Conservation (phyloP, 1,140 invertebrate species). For the Ips typographus region DNA sequence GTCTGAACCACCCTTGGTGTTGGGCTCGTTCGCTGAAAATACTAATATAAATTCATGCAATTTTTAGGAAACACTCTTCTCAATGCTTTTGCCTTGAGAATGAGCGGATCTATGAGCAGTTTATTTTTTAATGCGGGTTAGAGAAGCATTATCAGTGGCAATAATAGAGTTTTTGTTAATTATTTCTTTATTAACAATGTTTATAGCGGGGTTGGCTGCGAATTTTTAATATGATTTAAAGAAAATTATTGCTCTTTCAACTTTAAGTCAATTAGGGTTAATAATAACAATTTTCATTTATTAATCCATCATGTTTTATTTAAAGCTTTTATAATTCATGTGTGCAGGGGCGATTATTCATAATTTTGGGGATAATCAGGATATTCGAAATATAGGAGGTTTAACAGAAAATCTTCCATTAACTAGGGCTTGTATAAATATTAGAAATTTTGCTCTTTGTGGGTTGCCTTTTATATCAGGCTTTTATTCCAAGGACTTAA, state of each 20-base stretch:
- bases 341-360: conserved; percentile 63
- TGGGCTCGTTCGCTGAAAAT: too few relatives aligned
- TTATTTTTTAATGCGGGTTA: conserved; percentile 69
- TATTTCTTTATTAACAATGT: conserved; percentile 59
- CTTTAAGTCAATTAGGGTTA: conserved; percentile 67
- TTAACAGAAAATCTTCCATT: conserved; percentile 53
- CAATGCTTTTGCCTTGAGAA: neutral
- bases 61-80: neutral
- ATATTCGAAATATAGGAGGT: conserved; percentile 61
- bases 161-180: conserved; percentile 50
- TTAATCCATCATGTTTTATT: conserved; percentile 65
- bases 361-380: conserved; percentile 60
- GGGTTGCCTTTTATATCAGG: conserved; percentile 61
- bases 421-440: conserved; percentile 54
- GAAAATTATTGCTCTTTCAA: conserved; percentile 73
- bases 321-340: conserved; percentile 66
- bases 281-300: conserved; percentile 67
- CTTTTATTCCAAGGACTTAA: conserved; percentile 68
- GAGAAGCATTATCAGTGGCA: conserved; percentile 51
- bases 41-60: too few relatives aligned
- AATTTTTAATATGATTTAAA: conserved; percentile 67
- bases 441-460: conserved; percentile 58
- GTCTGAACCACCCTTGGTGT: too few relatives aligned
- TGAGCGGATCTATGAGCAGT: conserved; percentile 54
- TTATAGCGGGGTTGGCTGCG: conserved; percentile 60